Evolutionary conservation across 2,888 invertebrate species (phyloP).

Genomic region (Drosophila differens): DNA sequence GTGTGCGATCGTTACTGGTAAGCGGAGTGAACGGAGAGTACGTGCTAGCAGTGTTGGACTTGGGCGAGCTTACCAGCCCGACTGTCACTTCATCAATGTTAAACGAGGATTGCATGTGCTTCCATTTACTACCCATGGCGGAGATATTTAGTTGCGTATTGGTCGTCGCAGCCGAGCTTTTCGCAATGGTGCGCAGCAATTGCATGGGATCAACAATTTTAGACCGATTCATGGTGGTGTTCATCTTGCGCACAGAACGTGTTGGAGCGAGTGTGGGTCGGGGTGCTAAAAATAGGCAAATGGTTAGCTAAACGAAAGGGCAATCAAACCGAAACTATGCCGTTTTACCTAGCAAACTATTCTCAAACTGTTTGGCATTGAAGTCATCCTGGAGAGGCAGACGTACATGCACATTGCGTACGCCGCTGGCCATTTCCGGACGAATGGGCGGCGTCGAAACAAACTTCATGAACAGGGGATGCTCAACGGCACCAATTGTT

Average conservation of each 20-base stretch:
- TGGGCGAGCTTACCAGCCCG: conserved; percentile 16
- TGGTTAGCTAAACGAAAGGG: neutral
- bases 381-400: conserved; percentile 80
- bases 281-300: conserved; percentile 40
- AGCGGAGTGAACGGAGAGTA: conserved; percentile 70
- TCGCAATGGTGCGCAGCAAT: conserved; percentile 80
- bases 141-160: conserved; percentile 59
- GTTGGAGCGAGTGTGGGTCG: conserved; percentile 58
- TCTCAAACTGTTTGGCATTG: conserved; percentile 60
- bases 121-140: conserved; percentile 77
- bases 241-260: conserved; percentile 65
- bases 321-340: neutral
- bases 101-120: conserved; percentile 74
- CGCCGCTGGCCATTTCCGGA: conserved; percentile 56
- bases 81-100: conserved; percentile 56
- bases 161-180: conserved; percentile 40
- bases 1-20: conserved; percentile 74
- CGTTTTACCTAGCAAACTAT: conserved; percentile 54
- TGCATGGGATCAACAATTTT: conserved; percentile 81
- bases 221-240: conserved; percentile 71
- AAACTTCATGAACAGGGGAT: conserved; percentile 71
- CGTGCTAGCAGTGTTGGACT: conserved; percentile 3
- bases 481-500: conserved; percentile 15
- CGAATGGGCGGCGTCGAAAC: conserved; percentile 83
- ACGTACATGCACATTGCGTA: conserved; percentile 61